These are phyloP conservation scores for rabbit (Oryctolagus cuniculus) DNA, from an alignment of 2,113 vertebrate species.

Conservation along the genomic window DNA sequence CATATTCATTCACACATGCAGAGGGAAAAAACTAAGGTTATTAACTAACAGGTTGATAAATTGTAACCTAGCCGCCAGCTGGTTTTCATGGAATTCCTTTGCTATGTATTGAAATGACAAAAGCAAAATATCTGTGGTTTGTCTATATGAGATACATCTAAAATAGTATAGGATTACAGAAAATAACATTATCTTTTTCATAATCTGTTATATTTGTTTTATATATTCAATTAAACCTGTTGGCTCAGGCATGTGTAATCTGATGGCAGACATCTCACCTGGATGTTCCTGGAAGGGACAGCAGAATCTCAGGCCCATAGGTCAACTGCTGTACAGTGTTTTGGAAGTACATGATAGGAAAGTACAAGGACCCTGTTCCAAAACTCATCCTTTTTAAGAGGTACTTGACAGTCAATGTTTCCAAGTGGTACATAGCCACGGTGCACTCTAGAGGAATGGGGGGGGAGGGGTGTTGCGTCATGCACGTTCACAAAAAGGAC, in stretches of 20 bases:
- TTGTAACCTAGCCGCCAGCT: constrained; percentile 28
- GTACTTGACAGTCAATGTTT: neutral
- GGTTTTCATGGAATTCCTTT: constrained; percentile 47
- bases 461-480: fast-evolving
- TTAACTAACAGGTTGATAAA: constrained; percentile 53
- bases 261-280: constrained; percentile 37
- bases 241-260: constrained; percentile 42
- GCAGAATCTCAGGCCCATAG: constrained; percentile 26
- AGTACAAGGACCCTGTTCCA: neutral
- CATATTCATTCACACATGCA: constrained; percentile 13
- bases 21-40: constrained; percentile 24
- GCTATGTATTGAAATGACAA: neutral
- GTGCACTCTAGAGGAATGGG: neutral
- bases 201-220: constrained; percentile 46
- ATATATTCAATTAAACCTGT: constrained; percentile 35
- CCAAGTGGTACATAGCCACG: constrained; percentile 27
- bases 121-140: neutral
- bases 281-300: neutral
- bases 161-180: neutral
- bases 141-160: constrained; percentile 5
- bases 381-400: neutral
- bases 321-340: constrained; percentile 38
- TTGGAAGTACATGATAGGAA: constrained; percentile 41
- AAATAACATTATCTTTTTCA: constrained; percentile 45
- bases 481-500: neutral